Base-by-base conservation (phyloP, 2,888 invertebrate genomes). In the Acleris emargana region DNA sequence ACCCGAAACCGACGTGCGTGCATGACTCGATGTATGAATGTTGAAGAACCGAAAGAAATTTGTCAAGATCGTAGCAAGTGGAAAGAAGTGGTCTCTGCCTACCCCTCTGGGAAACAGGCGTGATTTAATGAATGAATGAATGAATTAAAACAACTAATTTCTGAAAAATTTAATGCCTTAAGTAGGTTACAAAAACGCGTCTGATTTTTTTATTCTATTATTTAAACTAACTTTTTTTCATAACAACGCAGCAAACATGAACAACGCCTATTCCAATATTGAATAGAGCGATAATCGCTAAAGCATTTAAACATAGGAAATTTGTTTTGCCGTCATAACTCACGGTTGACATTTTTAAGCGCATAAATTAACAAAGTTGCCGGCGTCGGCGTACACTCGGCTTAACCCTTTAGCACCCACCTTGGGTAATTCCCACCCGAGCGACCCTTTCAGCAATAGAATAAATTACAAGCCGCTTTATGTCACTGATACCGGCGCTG, bases 341-440 rank as follows among this genome's bases (percentile, higher is more conserved):
- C 91, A 80, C 86, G 87, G 90, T 90, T 91, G 92, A 92, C 91
- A 91, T 91, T 92, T 92, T 92, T 92, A 91, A 91, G 89, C 91
- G 89, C 91, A 92, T 92, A 92, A 92, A 92, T 92, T 92, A 92
- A 89, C 89, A 87, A 92, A 92, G 90, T 91, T 87, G 89, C 84
- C 88, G 86, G 84, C 88, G 86, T 83, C 88, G 81, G 87, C 90
- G 91, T 91, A 91, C 88, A 90, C 91, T 88, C 87, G 86, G 91
- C 91, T 92, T 91, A 92, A 91, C 92, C 92, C 92, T 92, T 91
- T 92, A 91, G 88, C 92, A 91, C 91, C 92, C 92, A 92, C 92
- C 91, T 91, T 90, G 89, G 91, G 91, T 91, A 91, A 92, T 91
- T 90, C 91, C 91, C 91, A 90, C 91, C 91, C 90, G 81, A 83